Evolutionary conservation across 2,888 invertebrate species (phyloP).

Genomic region (Eugnorisma glareosa): DNA sequence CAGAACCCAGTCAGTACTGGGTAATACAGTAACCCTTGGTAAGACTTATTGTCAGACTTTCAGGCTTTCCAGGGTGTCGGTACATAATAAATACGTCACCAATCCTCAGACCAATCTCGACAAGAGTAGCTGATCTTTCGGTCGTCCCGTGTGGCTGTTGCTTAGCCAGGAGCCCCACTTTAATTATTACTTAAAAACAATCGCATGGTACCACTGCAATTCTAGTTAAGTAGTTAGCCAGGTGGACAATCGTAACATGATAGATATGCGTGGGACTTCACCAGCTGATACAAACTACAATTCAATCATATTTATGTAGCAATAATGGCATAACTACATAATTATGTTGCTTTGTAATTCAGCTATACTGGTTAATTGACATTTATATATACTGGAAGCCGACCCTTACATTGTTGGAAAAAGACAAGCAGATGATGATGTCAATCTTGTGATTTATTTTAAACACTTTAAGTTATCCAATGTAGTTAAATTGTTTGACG

Average conservation of each 20-base stretch:
- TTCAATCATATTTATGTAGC: constrained; percentile 12
- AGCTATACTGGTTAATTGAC: no score
- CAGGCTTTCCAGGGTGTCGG: not conserved
- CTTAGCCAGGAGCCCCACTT: not conserved
- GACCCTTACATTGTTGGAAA: not conserved
- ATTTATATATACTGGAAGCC: not conserved
- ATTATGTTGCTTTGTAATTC: constrained; percentile 2
- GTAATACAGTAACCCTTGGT: no score
- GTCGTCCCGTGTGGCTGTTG: not conserved
- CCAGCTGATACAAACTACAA: constrained; percentile 22
- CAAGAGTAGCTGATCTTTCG: not conserved
- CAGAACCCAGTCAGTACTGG: no score
- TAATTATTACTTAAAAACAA: not conserved
- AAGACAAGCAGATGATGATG: not conserved
- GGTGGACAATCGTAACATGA: constrained; percentile 17
- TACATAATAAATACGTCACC: not conserved
- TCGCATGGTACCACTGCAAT: not conserved
- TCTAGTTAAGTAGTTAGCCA: not conserved
- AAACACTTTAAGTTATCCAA: not conserved
- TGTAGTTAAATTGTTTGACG: not conserved
- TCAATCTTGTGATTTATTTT: not conserved
- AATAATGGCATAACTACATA: not conserved
- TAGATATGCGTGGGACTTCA: constrained; percentile 24
- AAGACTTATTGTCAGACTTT: no score
- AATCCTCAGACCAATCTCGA: not conserved